Evolutionary conservation across 2,113 vertebrate species (phyloP).

Genomic region (Rhinolophus ferrumequinum): DNA sequence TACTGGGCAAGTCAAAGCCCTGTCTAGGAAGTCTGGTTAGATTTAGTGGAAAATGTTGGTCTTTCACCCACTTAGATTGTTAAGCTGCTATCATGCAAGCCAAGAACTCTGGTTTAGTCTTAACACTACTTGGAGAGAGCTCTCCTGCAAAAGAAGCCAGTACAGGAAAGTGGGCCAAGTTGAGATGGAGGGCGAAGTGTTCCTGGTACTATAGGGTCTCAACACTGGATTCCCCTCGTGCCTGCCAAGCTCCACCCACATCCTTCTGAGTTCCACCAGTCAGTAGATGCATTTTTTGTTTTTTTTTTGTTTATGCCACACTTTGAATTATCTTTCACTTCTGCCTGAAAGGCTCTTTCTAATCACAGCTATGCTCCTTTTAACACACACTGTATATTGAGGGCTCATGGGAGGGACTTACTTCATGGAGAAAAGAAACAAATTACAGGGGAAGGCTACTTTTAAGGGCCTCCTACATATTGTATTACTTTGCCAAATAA

Average conservation of each 20-base stretch:
- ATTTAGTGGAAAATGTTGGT: neutral
- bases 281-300: neutral
- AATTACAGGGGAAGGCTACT: constrained; percentile 55
- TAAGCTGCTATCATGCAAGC: neutral
- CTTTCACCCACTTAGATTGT: neutral
- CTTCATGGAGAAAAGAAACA: constrained; percentile 52
- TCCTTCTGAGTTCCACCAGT: neutral
- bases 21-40: neutral
- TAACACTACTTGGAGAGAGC: neutral
- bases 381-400: constrained; percentile 38
- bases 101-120: neutral
- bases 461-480: constrained; percentile 16
- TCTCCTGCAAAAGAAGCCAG: neutral
- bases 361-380: constrained; percentile 27
- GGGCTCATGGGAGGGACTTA: constrained; percentile 20
- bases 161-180: neutral
- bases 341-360: neutral
- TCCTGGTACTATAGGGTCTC: neutral
- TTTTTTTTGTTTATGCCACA: neutral
- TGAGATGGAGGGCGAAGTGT: neutral
- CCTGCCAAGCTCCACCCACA: neutral
- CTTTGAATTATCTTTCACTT: neutral
- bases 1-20: neutral
- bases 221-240: neutral
- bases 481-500: constrained; percentile 62